phyloP scores from a whole-genome alignment of 2,888 invertebrate species.

The Drosophila fungiperda region DNA sequence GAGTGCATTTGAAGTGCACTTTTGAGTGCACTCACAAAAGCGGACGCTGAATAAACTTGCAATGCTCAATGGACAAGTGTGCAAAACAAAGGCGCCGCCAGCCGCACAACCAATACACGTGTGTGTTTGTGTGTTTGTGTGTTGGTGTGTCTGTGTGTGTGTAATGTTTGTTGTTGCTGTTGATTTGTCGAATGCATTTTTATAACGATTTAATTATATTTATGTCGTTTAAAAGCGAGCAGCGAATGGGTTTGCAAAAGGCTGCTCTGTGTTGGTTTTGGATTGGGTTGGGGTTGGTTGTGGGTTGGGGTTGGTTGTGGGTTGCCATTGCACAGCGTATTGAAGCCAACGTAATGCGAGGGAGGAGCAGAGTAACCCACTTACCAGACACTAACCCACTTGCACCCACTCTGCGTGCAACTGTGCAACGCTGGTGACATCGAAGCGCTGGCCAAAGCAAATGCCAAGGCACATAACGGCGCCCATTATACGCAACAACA shows the following conservation, averaged over 20 bases:
- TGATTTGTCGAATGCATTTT: conserved; percentile 68
- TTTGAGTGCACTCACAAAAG: conserved; percentile 17
- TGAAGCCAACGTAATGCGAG: conserved; percentile 69
- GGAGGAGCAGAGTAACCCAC: conserved; percentile 34
- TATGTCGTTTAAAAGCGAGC: conserved; percentile 57
- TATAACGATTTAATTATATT: conserved; percentile 79
- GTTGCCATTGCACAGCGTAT: conserved; percentile 47
- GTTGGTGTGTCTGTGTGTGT: conserved; percentile 3
- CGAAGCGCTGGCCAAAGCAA: conserved; percentile 42
- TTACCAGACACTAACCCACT: background rate
- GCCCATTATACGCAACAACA: conserved; percentile 75
- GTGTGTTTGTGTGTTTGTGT: too few species aligned
- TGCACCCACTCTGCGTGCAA: background rate
- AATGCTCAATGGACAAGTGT: conserved; percentile 40
- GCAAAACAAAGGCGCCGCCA: conserved; percentile 13
- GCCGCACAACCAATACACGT: conserved; percentile 12
- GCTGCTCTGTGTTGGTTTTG: background rate
- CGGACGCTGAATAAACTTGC: conserved; percentile 37
- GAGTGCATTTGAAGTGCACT: conserved; percentile 49
- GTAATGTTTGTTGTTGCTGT: conserved; percentile 14
- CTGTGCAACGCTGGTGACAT: background rate
- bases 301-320: background rate
- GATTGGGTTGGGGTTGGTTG: background rate
- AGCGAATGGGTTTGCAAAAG: background rate
- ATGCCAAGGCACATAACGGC: conserved; percentile 69